These are phyloP conservation scores for Mareca penelope DNA, from an alignment of 2,797 vertebrate genomes.

Conservation along the genomic window DNA sequence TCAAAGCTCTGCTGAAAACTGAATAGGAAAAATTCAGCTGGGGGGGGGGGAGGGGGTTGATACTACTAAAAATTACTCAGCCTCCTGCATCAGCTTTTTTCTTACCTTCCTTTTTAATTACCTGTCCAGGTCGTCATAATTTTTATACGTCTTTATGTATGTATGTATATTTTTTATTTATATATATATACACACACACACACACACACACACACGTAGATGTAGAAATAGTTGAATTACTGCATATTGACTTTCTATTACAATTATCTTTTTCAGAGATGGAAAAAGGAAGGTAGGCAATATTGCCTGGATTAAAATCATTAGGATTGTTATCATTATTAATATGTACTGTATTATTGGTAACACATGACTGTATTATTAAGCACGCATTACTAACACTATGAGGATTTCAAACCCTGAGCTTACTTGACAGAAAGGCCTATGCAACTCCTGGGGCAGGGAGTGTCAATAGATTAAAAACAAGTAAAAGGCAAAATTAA, in stretches of 20 bases:
- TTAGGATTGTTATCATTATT: too few species aligned
- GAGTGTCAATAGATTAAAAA: neutral
- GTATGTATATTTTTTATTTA: too few species aligned
- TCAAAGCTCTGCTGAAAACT: neutral
- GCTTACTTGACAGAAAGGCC: neutral
- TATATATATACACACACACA: too few species aligned
- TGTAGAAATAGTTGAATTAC: neutral
- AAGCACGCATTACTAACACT: too few species aligned
- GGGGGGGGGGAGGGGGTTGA: neutral
- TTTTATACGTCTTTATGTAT: too few species aligned
- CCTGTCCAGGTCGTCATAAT: neutral
- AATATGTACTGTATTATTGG: too few species aligned
- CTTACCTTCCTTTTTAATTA: neutral
- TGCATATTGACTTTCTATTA: neutral
- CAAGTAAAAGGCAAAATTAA: neutral
- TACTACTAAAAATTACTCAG: neutral
- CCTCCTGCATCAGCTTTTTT: neutral
- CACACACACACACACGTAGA: too few species aligned
- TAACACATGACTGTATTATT: too few species aligned
- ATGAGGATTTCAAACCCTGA: neutral
- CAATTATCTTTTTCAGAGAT: neutral
- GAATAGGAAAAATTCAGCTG: neutral
- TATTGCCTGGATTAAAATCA: neutral
- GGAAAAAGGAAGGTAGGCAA: neutral
- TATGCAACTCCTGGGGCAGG: neutral